Evolutionary conservation across 2,888 invertebrate species (phyloP), one percentile per base, ranked within the genome.

Genomic region (Sarcophaga caerulescens): DNA sequence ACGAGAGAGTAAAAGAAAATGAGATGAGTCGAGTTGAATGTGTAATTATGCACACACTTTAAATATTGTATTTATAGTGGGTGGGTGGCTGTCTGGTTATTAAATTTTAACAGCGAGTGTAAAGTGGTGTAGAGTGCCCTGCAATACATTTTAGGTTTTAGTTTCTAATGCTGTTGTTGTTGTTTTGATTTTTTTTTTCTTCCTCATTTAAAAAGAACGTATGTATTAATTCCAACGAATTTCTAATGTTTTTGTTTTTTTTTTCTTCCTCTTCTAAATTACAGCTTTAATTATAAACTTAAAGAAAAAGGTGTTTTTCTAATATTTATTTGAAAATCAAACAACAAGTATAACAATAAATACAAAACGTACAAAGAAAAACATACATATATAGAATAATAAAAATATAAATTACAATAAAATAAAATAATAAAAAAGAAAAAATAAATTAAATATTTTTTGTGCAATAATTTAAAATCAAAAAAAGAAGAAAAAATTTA

Each of bases 81-180:
- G 5, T 45, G 65, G 35, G 71, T 73, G 77, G 82, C 77, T 83
- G 82, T 77, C 47, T 65, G 35, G 35, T 35, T 35, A 35, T 35
- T 35, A 35, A 35, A 8, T 35, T 8, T 35, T 35, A 35, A 35
- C 35, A 35, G 6, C 35, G 35, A 35, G 35, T 35, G 35, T 35
- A 35, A 35, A 8, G 35, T 35, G 10, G 35, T 35, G 8, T 35
- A 35, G 35, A 35, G 35, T 35, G 35, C 8, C 35, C 35, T 35
- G 35, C 35, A 35, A 35, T 10, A 35, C 35, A 35, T 35, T 35
- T 35, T 35, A 6, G 35, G 6, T 59, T 70, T 57, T 23, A 10
- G 0, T 25, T 57, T 4, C 45, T 11, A 19, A 17, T 65, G 11
- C 6, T 45, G 19, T 35, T 17, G 17, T 69, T 68, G 14, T 35